Conservation (phyloP, 1,140 invertebrate genomes). For the Drosophila ogumai region DNA sequence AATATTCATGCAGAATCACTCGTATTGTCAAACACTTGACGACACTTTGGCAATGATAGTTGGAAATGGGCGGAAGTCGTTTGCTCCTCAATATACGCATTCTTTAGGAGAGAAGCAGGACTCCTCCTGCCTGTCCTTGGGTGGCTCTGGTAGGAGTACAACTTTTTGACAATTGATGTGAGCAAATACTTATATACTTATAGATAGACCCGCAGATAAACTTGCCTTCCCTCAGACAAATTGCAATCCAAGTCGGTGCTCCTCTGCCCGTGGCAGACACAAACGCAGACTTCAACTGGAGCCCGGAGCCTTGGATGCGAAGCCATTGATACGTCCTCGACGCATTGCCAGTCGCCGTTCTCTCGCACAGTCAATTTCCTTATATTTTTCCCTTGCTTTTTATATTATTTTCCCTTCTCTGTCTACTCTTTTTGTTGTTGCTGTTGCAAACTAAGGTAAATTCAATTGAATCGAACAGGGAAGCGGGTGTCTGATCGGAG, state of each 20-base stretch:
- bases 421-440: slow-evolving; percentile 7
- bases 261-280: slow-evolving; percentile 33
- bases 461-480: slow-evolving; percentile 67
- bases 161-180: slow-evolving; percentile 80
- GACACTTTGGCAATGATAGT: slow-evolving; percentile 57
- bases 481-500: slow-evolving; percentile 17
- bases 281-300: slow-evolving; percentile 19
- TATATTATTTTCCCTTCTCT: slow-evolving; percentile 26
- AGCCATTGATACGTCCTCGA: slow-evolving; percentile 53
- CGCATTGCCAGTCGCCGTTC: slow-evolving; percentile 30
- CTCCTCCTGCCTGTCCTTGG: slow-evolving; percentile 14
- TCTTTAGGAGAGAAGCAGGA: slow-evolving; percentile 8
- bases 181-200: slow-evolving; percentile 77
- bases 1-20: slow-evolving; percentile 10
- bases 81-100: slow-evolving; percentile 48
- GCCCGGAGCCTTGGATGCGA: slow-evolving; percentile 1
- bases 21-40: slow-evolving; percentile 40
- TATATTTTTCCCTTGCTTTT: slow-evolving; percentile 34
- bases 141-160: slow-evolving; percentile 14
- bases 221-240: slow-evolving; percentile 58
- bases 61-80: slow-evolving; percentile 51
- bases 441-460: slow-evolving; percentile 71
- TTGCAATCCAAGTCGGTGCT: slow-evolving; percentile 54
- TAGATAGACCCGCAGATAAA: slow-evolving; percentile 58
- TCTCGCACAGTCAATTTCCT: slow-evolving; percentile 64